Evolutionary conservation across 1,140 invertebrate genomes (phyloP), one percentile per base, ranked within the genome.

Genomic region (Thaumatotibia leucotreta): DNA sequence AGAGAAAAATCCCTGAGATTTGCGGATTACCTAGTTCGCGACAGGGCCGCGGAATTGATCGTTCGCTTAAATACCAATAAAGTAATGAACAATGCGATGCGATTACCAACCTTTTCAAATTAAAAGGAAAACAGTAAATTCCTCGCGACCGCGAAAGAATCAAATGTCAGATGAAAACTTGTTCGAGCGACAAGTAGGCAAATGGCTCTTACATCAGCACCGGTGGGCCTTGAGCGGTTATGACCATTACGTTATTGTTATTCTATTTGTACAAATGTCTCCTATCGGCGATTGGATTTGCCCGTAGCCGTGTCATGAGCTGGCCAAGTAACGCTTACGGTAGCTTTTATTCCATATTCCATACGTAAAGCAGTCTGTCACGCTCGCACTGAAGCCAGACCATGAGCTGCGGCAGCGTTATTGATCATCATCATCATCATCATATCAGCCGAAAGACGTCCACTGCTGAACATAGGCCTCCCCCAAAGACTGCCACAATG

Each of bases 141-240:
- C 49, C 49, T 17, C n/a, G 39, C 39, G 14, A 49, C 39, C 39
- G 52, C 52, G 24, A 27, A 39, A 39, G 33, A 2, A 58, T 58
- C 52, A 58, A 58, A 58, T 58, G 52, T 58, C 52, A 58, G 52
- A 31, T 58, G 52, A 58, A 58, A 58, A 58, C 52, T 58, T 58
- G 52, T 58, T 58, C 24, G 52, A 27, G 20, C 50, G 50, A 54
- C 23, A 29, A 58, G 24, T 27, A 58, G 52, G 52, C 52, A 27
- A 58, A 58, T 58, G 24, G 6, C 52, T 23, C 23, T 58, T 58
- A 58, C 52, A 58, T 58, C 52, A 58, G 52, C 52, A 27, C 52
- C 23, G 14, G 52, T 58, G 52, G 52, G 23, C 52, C 52, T 58
- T 58, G 52, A 58, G 24, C n/a, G 14, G 23, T 39, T 10, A n/a